Evolutionary conservation across 2,888 invertebrate species (phyloP).

Genomic region (Amiota communis): DNA sequence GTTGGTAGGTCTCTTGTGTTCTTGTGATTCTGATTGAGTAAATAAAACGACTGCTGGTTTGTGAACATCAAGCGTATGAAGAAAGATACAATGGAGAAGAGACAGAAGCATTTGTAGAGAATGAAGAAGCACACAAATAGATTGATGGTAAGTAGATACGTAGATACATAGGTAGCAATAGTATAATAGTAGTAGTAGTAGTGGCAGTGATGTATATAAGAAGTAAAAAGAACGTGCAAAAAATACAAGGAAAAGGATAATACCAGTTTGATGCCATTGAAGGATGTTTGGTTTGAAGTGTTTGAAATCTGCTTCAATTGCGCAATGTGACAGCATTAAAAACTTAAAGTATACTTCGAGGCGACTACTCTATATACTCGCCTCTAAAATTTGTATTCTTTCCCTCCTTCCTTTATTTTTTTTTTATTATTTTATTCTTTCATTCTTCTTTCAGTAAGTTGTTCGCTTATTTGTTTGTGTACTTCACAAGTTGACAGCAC

Average conservation of each 20-base stretch:
- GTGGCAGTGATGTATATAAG: background rate
- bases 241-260: constrained; percentile 7
- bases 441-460: constrained; percentile 12
- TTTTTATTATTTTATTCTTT: constrained; percentile 23
- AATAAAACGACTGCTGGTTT: too few species aligned
- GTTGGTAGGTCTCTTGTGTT: background rate
- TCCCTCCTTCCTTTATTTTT: constrained; percentile 43
- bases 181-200: background rate
- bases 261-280: constrained; percentile 14
- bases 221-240: background rate
- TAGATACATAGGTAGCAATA: background rate
- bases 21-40: too few species aligned
- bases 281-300: constrained; percentile 15
- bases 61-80: too few species aligned
- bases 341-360: background rate
- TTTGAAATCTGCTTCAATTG: constrained; percentile 22
- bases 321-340: constrained; percentile 13
- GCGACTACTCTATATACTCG: background rate
- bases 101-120: background rate
- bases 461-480: background rate
- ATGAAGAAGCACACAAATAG: background rate
- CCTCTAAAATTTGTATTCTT: constrained; percentile 23
- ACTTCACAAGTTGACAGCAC: background rate
- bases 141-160: too few species aligned
- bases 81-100: background rate